Conservation (phyloP, 2,113 vertebrate species). For the Oplegnathus fasciatus region DNA sequence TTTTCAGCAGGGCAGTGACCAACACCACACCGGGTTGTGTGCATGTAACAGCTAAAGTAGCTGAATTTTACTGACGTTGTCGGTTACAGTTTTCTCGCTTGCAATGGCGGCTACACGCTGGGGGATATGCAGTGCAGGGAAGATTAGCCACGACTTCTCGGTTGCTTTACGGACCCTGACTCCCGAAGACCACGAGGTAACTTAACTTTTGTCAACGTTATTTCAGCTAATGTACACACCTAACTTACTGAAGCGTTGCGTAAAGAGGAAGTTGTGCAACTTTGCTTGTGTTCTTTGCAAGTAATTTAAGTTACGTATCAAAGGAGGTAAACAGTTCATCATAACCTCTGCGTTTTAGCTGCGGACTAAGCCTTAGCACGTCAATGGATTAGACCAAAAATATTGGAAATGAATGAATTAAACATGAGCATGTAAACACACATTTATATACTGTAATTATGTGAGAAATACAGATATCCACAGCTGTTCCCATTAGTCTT, state of each 20-base stretch:
- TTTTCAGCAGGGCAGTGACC: not conserved
- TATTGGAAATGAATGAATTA: not conserved
- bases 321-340: not conserved
- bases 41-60: not conserved
- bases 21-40: not conserved
- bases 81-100: accelerated
- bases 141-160: constrained; percentile 30
- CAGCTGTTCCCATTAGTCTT: no score
- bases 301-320: not conserved
- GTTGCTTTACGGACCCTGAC: constrained; percentile 23
- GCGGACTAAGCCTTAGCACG: not conserved
- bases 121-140: constrained; percentile 38
- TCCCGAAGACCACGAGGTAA: constrained; percentile 14
- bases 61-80: not conserved
- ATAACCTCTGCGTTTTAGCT: not conserved
- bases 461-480: no score
- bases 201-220: not conserved
- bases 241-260: not conserved
- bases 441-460: no score
- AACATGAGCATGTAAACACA: not conserved
- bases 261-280: not conserved
- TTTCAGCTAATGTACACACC: not conserved
- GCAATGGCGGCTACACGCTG: constrained; percentile 33
- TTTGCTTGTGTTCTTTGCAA: not conserved
- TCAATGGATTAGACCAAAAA: not conserved